Conservation (phyloP, 2,797 vertebrate genomes). For the Diglossa cyanea region DNA sequence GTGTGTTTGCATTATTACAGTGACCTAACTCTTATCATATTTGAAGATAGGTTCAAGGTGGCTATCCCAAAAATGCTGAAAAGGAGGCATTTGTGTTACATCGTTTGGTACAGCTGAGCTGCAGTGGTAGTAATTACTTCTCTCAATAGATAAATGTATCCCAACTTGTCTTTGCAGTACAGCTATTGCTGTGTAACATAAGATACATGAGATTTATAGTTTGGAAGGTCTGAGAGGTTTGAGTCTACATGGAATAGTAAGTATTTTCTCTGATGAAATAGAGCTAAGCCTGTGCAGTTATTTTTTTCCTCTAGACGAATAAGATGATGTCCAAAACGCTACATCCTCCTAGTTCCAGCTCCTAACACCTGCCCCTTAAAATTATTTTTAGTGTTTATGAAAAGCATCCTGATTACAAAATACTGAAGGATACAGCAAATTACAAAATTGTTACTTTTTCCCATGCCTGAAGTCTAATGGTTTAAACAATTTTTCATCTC, state of each 20-base stretch:
- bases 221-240: constrained; percentile 14
- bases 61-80: neutral
- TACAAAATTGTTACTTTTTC: neutral
- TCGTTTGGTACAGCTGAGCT: neutral
- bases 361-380: neutral
- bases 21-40: neutral
- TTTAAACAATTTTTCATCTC: neutral
- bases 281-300: neutral
- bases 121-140: neutral
- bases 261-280: neutral
- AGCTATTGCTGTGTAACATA: neutral
- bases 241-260: neutral
- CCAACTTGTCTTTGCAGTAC: neutral
- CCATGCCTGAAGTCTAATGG: neutral
- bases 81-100: neutral
- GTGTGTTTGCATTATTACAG: neutral
- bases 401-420: neutral
- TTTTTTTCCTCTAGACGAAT: neutral
- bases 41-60: neutral
- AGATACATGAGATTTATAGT: neutral
- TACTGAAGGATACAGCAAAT: neutral
- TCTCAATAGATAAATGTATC: neutral
- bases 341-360: neutral
- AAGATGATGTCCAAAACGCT: neutral
- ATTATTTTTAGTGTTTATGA: neutral